Percentiles rank a stretch among this genome's conserved stretches.
Conservation (phyloP, 2,888 invertebrate genomes). For the Dioctria rufipes region DNA sequence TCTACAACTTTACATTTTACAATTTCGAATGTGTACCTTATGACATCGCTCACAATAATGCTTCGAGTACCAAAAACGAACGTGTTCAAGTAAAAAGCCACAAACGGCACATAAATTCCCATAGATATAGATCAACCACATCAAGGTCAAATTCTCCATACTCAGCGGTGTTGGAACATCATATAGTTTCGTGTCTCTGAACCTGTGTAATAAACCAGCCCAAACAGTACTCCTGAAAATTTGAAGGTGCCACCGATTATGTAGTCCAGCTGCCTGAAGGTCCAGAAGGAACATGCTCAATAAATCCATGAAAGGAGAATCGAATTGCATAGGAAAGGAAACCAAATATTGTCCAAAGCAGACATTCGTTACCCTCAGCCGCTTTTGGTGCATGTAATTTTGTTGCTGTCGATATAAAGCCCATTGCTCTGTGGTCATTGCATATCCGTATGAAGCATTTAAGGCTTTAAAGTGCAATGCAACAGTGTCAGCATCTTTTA, state of each 20-base stretch:
- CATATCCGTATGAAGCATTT: slow-evolving; percentile 57
- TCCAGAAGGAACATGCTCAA: slow-evolving; percentile 62
- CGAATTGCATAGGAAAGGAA: slow-evolving; percentile 62
- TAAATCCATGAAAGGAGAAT: slow-evolving; percentile 62
- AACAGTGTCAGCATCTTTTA: slow-evolving; percentile 48
- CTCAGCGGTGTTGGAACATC: slow-evolving; percentile 2
- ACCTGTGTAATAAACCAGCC: slow-evolving; percentile 4
- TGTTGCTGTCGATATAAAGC: slow-evolving; percentile 62
- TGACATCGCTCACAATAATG: slow-evolving; percentile 12
- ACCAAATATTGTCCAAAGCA: slow-evolving; percentile 62
- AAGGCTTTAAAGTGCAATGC: slow-evolving; percentile 26
- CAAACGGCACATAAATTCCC: slow-evolving; percentile 1
- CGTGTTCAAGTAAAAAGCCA: slow-evolving; percentile 37
- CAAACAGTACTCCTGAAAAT: slow-evolving; percentile 17
- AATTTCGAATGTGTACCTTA: slow-evolving; percentile 12
- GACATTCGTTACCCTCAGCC: slow-evolving; percentile 60
- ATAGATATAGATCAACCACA: slow-evolving; percentile 34
- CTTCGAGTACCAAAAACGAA: slow-evolving; percentile 22
- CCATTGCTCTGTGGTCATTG: slow-evolving; percentile 61
- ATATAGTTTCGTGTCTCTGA: neutral
- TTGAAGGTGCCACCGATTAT: slow-evolving; percentile 60
- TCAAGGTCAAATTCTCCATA: slow-evolving; percentile 32
- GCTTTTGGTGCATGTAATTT: slow-evolving; percentile 59
- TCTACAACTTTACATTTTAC: neutral
- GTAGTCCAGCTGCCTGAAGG: slow-evolving; percentile 60